Percentiles rank a stretch among this genome's conserved stretches.
Evolutionary conservation across 2,888 invertebrate genomes (phyloP).

Genomic region (Napeogenes inachia): DNA sequence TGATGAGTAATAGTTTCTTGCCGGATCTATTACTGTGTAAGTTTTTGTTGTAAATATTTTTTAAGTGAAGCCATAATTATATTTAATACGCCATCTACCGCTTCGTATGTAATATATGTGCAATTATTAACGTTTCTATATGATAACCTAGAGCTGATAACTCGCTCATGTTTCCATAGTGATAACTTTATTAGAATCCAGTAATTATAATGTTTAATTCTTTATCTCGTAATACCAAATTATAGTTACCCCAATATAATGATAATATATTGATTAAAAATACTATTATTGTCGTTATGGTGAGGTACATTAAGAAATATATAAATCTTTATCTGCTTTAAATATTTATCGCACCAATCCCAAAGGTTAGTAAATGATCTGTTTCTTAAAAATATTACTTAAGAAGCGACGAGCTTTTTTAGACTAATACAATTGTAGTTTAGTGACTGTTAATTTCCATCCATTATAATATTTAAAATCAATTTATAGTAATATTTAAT

Average conservation of each 20-base stretch:
- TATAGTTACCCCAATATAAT: constrained; percentile 35
- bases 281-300: constrained; percentile 8
- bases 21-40: constrained; percentile 44
- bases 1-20: constrained; percentile 48
- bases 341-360: constrained; percentile 28
- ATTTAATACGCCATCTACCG: constrained; percentile 30
- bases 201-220: constrained; percentile 1
- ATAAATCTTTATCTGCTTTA: neutral
- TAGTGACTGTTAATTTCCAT: neutral
- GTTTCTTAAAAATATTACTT: neutral
- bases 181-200: neutral
- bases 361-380: constrained; percentile 52
- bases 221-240: constrained; percentile 33
- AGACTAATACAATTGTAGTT: neutral
- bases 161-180: neutral
- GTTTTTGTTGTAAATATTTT: constrained; percentile 55
- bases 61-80: constrained; percentile 40
- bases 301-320: neutral
- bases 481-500: neutral
- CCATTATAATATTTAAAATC: constrained; percentile 1
- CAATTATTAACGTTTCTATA: constrained; percentile 1
- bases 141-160: neutral
- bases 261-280: constrained; percentile 8
- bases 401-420: neutral
- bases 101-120: constrained; percentile 12